Conservation (phyloP, 2,797 vertebrate species). For the Chaenodraco wilsoni region DNA sequence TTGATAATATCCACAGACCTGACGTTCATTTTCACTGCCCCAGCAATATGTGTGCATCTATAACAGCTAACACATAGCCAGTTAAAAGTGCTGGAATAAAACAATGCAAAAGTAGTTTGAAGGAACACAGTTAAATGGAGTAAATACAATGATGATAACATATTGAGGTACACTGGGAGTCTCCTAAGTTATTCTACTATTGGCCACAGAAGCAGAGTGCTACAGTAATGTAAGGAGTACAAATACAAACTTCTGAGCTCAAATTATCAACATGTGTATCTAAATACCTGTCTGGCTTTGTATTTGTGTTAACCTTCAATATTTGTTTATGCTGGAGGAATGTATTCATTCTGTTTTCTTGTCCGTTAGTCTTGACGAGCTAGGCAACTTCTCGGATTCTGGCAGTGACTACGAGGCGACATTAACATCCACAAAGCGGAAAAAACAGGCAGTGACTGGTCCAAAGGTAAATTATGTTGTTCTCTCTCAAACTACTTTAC, state of each 20-base stretch:
- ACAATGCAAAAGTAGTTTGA: not conserved
- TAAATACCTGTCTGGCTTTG: too few species aligned
- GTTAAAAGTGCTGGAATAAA: not conserved
- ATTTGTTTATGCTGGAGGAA: not conserved
- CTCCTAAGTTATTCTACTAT: not conserved
- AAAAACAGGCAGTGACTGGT: slow-evolving; percentile 32
- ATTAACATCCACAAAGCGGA: slow-evolving; percentile 60
- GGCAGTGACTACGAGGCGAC: slow-evolving; percentile 72
- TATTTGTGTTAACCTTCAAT: not conserved
- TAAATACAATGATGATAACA: not conserved
- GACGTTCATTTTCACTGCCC: not conserved
- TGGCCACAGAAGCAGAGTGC: not conserved
- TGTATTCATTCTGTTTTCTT: slow-evolving; percentile 1
- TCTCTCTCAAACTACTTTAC: not conserved
- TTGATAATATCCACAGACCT: not conserved
- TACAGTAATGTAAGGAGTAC: not conserved
- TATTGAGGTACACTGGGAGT: not conserved
- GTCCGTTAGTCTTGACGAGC: slow-evolving; percentile 66
- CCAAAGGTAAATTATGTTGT: slow-evolving; percentile 53
- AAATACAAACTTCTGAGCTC: not conserved
- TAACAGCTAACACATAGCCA: too few species aligned
- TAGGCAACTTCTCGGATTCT: slow-evolving; percentile 57
- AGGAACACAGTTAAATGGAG: not conserved
- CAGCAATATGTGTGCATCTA: not conserved
- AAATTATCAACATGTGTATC: not conserved